These are phyloP conservation scores for Crypturellus tataupa DNA, from an alignment of 2,797 vertebrate species.

Conservation along the genomic window DNA sequence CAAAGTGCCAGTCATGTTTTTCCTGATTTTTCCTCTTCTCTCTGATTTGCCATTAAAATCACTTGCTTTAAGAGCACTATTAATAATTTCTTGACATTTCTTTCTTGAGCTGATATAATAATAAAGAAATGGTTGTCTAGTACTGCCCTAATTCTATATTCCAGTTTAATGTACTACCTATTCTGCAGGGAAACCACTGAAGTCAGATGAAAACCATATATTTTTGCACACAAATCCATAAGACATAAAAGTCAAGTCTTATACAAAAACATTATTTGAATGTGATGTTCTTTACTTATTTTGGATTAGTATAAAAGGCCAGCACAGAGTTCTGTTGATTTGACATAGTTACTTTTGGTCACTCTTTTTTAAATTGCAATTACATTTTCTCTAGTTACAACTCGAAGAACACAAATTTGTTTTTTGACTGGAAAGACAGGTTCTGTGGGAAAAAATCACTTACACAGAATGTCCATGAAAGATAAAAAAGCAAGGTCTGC, in stretches of 20 bases:
- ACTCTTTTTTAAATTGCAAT: conserved; percentile 63
- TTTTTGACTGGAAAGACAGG: conserved; percentile 14
- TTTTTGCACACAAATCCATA: conserved; percentile 56
- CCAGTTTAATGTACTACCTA: conserved; percentile 46
- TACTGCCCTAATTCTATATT: conserved; percentile 24
- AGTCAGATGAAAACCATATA: conserved; percentile 68
- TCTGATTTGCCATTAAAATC: neutral
- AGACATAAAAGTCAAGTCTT: conserved; percentile 72
- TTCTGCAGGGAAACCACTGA: conserved; percentile 45
- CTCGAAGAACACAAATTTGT: conserved; percentile 42
- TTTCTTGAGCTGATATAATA: neutral
- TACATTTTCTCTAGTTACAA: conserved; percentile 60
- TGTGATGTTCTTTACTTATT: conserved; percentile 71
- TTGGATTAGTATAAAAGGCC: conserved; percentile 67
- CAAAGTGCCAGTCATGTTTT: neutral
- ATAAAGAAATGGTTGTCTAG: neutral
- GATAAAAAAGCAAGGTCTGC: neutral
- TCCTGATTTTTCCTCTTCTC: fast-evolving
- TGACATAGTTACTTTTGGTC: conserved; percentile 67
- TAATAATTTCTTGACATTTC: conserved; percentile 26
- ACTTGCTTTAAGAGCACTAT: neutral
- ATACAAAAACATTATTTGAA: conserved; percentile 69
- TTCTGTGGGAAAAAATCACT: conserved; percentile 17
- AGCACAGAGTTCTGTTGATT: conserved; percentile 57
- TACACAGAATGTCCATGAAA: neutral